Conservation (phyloP, 1,140 invertebrate species). For the Saxidomus purpurata region DNA sequence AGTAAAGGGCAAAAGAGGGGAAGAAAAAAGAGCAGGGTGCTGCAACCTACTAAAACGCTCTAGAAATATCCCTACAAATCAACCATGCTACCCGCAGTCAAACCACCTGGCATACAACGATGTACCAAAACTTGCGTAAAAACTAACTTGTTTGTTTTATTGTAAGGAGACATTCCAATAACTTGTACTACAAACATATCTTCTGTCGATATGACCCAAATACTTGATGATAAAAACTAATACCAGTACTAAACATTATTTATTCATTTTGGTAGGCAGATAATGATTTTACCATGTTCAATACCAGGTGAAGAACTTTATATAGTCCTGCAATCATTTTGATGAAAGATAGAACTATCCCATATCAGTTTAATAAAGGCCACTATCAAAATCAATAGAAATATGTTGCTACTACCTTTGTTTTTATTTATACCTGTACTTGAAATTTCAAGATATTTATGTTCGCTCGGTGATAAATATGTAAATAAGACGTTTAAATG, state of each 20-base stretch:
- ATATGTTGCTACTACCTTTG: neutral
- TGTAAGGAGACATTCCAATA: neutral
- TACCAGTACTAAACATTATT: neutral
- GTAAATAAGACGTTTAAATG: constrained; percentile 10
- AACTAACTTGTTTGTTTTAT: too few species aligned
- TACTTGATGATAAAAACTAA: neutral
- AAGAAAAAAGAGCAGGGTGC: too few species aligned
- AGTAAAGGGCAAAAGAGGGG: too few species aligned
- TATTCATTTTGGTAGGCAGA: constrained; percentile 9
- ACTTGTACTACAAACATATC: neutral
- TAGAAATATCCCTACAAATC: too few species aligned
- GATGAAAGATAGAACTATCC: constrained; percentile 21
- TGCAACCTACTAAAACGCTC: too few species aligned
- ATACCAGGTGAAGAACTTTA: constrained; percentile 22
- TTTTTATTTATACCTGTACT: neutral
- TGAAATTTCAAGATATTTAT: constrained; percentile 17
- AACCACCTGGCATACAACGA: too few species aligned
- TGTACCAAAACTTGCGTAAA: too few species aligned
- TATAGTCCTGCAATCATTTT: constrained; percentile 10
- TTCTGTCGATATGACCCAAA: neutral
- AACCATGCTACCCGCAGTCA: too few species aligned
- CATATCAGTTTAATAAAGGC: neutral
- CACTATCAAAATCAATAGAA: neutral
- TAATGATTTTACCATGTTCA: neutral
- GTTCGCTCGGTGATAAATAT: neutral